A percentile compares a stretch with the other conserved stretches of the same genome.
phyloP scores from a whole-genome alignment of 2,888 invertebrate species.

The Brenthis ino region DNA sequence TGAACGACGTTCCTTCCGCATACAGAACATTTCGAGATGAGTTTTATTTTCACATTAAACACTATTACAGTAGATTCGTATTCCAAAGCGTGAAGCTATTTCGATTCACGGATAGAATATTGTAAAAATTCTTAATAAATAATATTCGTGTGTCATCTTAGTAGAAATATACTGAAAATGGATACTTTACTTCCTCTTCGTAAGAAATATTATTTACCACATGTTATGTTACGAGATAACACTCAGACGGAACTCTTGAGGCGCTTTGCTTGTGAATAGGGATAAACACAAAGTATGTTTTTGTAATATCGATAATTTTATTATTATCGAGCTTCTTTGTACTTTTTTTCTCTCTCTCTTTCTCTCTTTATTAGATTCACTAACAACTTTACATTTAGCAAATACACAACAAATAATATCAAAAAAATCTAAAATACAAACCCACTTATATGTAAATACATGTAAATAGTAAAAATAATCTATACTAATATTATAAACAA shows the following conservation, averaged over 20 bases:
- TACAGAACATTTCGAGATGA: background rate
- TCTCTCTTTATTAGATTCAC: too few relatives aligned
- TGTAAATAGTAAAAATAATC: too few relatives aligned
- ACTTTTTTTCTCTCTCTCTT: too few relatives aligned
- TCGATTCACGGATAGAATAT: conserved; percentile 22
- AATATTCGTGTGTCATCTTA: conserved; percentile 33
- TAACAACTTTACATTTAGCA: too few relatives aligned
- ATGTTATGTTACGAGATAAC: conserved; percentile 39
- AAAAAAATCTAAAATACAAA: too few relatives aligned
- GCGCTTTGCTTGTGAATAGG: conserved; percentile 13
- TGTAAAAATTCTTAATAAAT: conserved; percentile 34
- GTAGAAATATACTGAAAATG: conserved; percentile 30
- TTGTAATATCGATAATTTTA: background rate
- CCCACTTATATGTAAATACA: too few relatives aligned
- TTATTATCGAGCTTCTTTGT: background rate
- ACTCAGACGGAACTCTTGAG: conserved; percentile 35
- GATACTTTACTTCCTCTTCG: conserved; percentile 39
- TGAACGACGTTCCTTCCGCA: background rate
- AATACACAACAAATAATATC: too few relatives aligned
- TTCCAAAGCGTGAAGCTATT: conserved; percentile 12
- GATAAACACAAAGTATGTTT: background rate
- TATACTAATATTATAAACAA: too few relatives aligned
- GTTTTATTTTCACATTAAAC: conserved; percentile 10
- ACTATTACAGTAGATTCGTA: conserved; percentile 19
- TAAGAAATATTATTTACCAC: conserved; percentile 40